Evolutionary conservation across 2,888 invertebrate genomes (phyloP).

Genomic region (Leptopilina myrica): DNA sequence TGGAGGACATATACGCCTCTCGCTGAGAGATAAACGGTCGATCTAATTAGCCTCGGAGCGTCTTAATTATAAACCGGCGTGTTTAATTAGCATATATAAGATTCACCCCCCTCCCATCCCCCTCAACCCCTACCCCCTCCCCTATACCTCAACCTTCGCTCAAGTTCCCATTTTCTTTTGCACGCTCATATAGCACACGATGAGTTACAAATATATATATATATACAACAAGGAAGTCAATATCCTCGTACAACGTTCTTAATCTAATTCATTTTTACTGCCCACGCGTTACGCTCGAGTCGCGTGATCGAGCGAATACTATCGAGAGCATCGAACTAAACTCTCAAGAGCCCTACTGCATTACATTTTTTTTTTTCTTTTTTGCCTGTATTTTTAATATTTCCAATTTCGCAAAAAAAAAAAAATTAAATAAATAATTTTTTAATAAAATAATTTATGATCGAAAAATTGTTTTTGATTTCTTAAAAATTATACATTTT

Average conservation of each 20-base stretch:
- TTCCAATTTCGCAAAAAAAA: neutral
- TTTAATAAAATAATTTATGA: too few species aligned
- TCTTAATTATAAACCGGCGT: constrained; percentile 44
- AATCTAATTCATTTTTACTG: constrained; percentile 56
- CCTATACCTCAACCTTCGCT: neutral
- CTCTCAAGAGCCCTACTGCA: constrained; percentile 14
- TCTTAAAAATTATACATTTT: too few species aligned
- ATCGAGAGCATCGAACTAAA: constrained; percentile 34
- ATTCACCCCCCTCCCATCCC: constrained; percentile 10
- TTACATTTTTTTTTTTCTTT: constrained; percentile 20
- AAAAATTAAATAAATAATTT: neutral
- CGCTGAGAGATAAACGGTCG: constrained; percentile 27
- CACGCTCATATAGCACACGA: constrained; percentile 37
- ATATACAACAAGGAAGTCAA: constrained; percentile 40
- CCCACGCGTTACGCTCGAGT: constrained; percentile 51
- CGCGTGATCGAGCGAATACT: constrained; percentile 45
- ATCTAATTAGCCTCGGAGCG: constrained; percentile 40
- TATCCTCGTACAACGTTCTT: constrained; percentile 46
- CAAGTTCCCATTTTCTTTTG: constrained; percentile 31
- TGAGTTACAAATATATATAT: neutral
- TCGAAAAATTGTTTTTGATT: too few species aligned
- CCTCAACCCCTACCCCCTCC: too few species aligned
- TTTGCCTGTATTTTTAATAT: neutral
- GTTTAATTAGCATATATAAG: constrained; percentile 45
- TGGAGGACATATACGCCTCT: constrained; percentile 1